phyloP scores from a whole-genome alignment of 2,113 vertebrate species.

The Balaeniceps rex region DNA sequence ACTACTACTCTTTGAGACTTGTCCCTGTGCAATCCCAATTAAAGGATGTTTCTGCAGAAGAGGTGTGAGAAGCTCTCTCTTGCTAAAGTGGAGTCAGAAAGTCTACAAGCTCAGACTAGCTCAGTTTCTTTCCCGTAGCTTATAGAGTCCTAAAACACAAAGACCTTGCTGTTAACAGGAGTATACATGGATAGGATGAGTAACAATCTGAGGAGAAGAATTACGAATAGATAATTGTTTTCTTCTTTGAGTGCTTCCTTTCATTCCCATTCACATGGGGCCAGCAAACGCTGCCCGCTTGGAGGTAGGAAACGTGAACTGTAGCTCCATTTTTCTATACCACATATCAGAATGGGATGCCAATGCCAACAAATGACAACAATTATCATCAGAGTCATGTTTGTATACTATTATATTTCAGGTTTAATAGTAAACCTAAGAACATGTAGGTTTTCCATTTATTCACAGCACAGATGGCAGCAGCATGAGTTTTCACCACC shows the following conservation, averaged over 20 bases:
- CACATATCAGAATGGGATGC: not conserved
- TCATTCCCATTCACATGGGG: not conserved
- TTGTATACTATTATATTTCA: not conserved
- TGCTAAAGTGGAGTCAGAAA: not conserved
- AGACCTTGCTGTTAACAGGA: not conserved
- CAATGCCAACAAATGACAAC: not conserved
- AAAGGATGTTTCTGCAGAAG: not conserved
- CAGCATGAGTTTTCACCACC: conserved; percentile 36
- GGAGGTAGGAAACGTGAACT: not conserved
- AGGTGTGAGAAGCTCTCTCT: not conserved
- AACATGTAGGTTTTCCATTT: conserved; percentile 2
- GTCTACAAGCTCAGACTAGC: not conserved
- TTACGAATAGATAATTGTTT: not conserved
- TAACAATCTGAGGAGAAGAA: not conserved
- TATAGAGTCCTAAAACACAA: not conserved
- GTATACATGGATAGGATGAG: not conserved
- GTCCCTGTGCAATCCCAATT: not conserved
- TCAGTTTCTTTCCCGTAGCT: not conserved
- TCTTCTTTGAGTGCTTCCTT: not conserved
- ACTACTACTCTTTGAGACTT: not conserved
- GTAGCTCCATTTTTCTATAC: not conserved
- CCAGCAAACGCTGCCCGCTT: not conserved
- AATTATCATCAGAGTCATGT: conserved; percentile 14
- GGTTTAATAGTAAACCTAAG: conserved; percentile 8
- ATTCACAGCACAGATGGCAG: conserved; percentile 56